Conservation (phyloP, 2,113 vertebrate species). For the Dasyprocta punctata region DNA sequence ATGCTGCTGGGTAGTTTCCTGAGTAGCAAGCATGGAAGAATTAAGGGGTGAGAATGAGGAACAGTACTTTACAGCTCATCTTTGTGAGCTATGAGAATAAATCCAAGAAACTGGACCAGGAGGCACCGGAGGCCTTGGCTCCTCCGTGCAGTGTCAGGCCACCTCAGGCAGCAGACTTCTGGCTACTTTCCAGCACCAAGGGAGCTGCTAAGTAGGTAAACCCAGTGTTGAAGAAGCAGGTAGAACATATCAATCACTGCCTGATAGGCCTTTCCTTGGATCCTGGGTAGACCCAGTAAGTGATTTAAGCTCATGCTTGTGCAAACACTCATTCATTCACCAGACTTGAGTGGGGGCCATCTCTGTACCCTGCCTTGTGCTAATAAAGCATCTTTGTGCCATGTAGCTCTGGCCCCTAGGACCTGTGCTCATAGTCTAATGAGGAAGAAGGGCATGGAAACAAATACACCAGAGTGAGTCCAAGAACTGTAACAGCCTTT, state of each 20-base stretch:
- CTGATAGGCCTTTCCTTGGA: background rate
- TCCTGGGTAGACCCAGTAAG: constrained; percentile 19
- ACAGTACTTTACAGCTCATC: background rate
- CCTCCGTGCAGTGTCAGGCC: background rate
- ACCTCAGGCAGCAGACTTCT: background rate
- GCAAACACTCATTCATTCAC: constrained; percentile 18
- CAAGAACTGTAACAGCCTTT: background rate
- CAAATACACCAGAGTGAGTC: constrained; percentile 10
- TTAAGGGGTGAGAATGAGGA: background rate
- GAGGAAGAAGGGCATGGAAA: constrained; percentile 12
- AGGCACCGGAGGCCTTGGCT: background rate
- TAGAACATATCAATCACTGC: constrained; percentile 7
- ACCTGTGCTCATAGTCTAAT: background rate
- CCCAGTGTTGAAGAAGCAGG: constrained; percentile 21
- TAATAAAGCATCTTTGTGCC: constrained; percentile 27
- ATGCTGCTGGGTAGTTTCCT: constrained; percentile 44
- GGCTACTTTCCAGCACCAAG: background rate
- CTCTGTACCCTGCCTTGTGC: constrained; percentile 3
- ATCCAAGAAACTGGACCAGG: background rate
- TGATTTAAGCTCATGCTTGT: background rate
- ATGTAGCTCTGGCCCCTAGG: constrained; percentile 41
- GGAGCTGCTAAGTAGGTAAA: constrained; percentile 48
- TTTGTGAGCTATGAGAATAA: background rate
- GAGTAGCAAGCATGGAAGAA: background rate
- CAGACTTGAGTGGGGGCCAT: background rate